A percentile compares a stretch with the other conserved stretches of the same genome.
Conservation (phyloP, 2,888 invertebrate genomes). For the Brachycybe producta region DNA sequence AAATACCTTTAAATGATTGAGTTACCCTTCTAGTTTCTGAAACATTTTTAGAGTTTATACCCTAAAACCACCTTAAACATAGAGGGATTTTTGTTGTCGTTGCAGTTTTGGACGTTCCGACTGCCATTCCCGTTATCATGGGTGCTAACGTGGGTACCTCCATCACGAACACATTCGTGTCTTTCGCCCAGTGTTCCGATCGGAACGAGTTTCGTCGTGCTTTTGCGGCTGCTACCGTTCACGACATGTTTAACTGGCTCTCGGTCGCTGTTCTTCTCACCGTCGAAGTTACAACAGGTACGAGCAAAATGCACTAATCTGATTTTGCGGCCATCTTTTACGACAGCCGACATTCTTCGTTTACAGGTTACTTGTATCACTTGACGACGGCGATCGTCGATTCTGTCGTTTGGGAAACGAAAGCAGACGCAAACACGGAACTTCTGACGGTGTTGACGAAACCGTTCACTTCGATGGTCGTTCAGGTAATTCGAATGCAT, state of each 20-base stretch:
- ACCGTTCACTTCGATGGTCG: constrained; percentile 36
- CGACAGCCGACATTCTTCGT: not conserved
- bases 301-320: too few relatives aligned
- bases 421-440: constrained; percentile 29
- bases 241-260: constrained; percentile 45
- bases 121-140: constrained; percentile 43
- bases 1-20: too few relatives aligned
- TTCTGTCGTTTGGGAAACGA: constrained; percentile 25
- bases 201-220: constrained; percentile 39
- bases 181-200: constrained; percentile 34
- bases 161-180: constrained; percentile 42
- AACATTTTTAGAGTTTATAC: too few relatives aligned
- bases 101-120: constrained; percentile 32
- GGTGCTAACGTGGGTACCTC: constrained; percentile 44
- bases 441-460: constrained; percentile 36
- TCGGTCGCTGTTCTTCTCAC: constrained; percentile 39
- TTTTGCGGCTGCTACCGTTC: constrained; percentile 43
- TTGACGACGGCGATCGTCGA: constrained; percentile 31
- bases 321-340: not conserved
- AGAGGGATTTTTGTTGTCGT: constrained; percentile 24
- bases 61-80: too few relatives aligned
- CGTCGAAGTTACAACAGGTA: constrained; percentile 37
- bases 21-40: too few relatives aligned
- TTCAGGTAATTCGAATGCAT: constrained; percentile 28
- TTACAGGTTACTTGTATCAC: constrained; percentile 31